phyloP scores from a whole-genome alignment of 2,797 vertebrate genomes.

The Danionella dracula region DNA sequence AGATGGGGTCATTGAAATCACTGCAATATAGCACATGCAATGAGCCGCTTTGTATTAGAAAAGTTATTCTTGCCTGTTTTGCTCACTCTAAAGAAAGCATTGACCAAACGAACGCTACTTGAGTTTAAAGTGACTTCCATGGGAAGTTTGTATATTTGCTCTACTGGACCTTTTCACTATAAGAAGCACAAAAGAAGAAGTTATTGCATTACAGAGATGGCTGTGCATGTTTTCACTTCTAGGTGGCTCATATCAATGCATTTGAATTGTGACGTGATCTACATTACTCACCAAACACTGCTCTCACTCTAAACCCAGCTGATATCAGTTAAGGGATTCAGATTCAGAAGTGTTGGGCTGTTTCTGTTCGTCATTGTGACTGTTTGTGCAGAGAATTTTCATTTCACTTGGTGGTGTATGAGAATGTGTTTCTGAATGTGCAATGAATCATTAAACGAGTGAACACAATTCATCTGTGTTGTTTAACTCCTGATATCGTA shows the following conservation, averaged over 20 bases:
- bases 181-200: constrained; percentile 6
- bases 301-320: constrained; percentile 17
- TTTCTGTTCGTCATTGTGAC: constrained; percentile 62
- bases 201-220: constrained; percentile 10
- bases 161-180: background rate
- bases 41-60: too few relatives aligned
- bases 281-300: constrained; percentile 22
- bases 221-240: constrained; percentile 37
- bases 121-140: background rate
- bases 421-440: constrained; percentile 66
- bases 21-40: too few relatives aligned
- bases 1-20: too few relatives aligned
- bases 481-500: constrained; percentile 17
- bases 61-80: background rate
- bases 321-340: background rate
- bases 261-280: constrained; percentile 47
- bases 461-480: constrained; percentile 43
- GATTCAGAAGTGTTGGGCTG: constrained; percentile 14
- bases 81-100: too few relatives aligned
- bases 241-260: constrained; percentile 21
- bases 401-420: constrained; percentile 58
- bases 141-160: background rate
- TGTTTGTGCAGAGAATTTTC: constrained; percentile 55
- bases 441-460: constrained; percentile 68
- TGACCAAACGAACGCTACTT: too few relatives aligned